Evolutionary conservation across 2,113 vertebrate genomes (phyloP).

Genomic region (Eubucco bourcierii): DNA sequence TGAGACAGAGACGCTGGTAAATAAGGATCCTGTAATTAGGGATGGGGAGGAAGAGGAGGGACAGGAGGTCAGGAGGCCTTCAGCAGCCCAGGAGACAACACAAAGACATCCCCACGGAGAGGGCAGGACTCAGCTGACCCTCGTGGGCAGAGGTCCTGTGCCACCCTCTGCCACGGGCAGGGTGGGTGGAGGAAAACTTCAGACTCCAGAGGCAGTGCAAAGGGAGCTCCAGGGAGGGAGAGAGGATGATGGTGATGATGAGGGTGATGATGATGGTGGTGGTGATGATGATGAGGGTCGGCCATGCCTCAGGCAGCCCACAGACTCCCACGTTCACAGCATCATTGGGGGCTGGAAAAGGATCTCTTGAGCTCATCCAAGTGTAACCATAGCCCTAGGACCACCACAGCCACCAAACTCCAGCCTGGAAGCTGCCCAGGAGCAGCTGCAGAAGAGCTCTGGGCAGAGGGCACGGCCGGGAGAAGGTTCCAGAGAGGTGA

Average conservation of each 20-base stretch:
- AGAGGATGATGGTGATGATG: not conserved
- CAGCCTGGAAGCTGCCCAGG: no score
- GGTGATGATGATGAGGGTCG: not conserved
- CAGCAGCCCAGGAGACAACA: not conserved
- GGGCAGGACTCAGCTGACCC: not conserved
- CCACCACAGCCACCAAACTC: no score
- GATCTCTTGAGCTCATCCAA: no score
- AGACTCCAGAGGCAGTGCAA: accelerated
- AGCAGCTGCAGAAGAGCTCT: not conserved
- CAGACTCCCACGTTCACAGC: no score
- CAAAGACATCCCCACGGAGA: not conserved
- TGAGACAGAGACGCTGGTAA: not conserved
- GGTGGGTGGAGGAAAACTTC: not conserved
- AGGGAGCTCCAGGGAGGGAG: not conserved
- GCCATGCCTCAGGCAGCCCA: not conserved
- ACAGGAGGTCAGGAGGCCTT: not conserved
- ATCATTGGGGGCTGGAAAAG: no score
- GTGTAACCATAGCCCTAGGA: no score
- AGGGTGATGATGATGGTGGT: no score
- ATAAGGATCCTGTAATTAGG: slow-evolving; percentile 27
- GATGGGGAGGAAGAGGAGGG: no score
- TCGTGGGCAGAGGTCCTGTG: accelerated
- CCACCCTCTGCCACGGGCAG: not conserved
- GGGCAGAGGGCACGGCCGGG: no score
- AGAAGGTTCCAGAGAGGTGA: no score